phyloP scores from a whole-genome alignment of 2,888 invertebrate genomes.

The Diadegma fenestrale region DNA sequence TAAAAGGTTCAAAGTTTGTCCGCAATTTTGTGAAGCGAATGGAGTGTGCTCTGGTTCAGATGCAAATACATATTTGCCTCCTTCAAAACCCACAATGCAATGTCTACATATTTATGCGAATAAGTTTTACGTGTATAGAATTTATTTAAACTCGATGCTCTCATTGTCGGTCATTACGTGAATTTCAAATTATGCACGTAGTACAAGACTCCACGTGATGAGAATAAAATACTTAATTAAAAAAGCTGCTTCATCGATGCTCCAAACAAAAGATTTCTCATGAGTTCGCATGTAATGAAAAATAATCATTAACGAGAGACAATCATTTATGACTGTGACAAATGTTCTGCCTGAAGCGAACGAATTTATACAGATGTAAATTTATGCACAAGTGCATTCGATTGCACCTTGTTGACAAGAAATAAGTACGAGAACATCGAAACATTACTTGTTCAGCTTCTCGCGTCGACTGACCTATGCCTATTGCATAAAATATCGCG shows the following conservation, averaged over 20 bases:
- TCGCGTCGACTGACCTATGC: not conserved
- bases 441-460: not conserved
- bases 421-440: not conserved
- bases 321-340: not conserved
- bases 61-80: slow-evolving; percentile 47
- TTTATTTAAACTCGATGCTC: not conserved
- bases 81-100: not conserved
- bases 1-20: not conserved
- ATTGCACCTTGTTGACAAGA: not conserved
- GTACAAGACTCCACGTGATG: slow-evolving; percentile 19
- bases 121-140: slow-evolving; percentile 16
- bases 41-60: slow-evolving; percentile 12
- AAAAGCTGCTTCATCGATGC: slow-evolving; percentile 6
- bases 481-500: not conserved
- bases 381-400: not conserved
- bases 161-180: slow-evolving; percentile 19
- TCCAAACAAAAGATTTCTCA: slow-evolving; percentile 10
- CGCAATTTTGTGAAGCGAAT: not conserved
- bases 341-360: not conserved
- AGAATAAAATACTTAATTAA: slow-evolving; percentile 39
- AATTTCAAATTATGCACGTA: slow-evolving; percentile 38
- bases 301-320: not conserved
- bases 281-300: not conserved
- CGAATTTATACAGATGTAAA: not conserved
- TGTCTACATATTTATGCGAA: slow-evolving; percentile 1